A percentile compares a stretch with the other conserved stretches of the same genome.
Evolutionary conservation across 2,888 invertebrate genomes (phyloP).

Genomic region (Harmothoe impar): DNA sequence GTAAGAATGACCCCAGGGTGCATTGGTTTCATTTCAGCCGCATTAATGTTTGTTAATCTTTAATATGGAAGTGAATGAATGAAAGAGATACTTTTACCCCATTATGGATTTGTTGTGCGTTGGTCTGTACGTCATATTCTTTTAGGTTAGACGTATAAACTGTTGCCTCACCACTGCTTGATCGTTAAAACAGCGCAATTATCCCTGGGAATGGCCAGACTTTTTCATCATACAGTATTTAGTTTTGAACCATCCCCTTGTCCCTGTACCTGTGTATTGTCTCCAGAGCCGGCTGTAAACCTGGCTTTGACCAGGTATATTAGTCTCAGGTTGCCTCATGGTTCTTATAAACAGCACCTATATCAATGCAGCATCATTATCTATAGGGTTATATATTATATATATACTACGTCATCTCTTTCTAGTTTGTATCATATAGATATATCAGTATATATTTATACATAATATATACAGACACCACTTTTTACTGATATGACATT

Average conservation of each 20-base stretch:
- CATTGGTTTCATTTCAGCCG: slow-evolving; percentile 3
- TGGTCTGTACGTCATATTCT: slow-evolving; percentile 38
- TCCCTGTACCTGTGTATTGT: slow-evolving; percentile 30
- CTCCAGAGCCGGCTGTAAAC: not conserved
- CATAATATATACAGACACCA: slow-evolving; percentile 52
- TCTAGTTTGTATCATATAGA: not conserved
- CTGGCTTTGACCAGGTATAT: not conserved
- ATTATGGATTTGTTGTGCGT: slow-evolving; percentile 33
- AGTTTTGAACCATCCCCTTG: not conserved
- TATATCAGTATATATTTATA: slow-evolving; percentile 44
- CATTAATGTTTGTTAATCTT: not conserved
- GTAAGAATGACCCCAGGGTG: slow-evolving; percentile 13
- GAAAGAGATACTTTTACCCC: not conserved
- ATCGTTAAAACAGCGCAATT: slow-evolving; percentile 28
- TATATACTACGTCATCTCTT: not conserved
- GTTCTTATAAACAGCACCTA: not conserved
- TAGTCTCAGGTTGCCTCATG: not conserved
- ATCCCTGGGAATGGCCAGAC: slow-evolving; percentile 43
- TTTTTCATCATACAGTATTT: slow-evolving; percentile 14
- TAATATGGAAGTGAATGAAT: slow-evolving; percentile 5
- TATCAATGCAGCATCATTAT: not conserved
- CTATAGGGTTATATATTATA: not conserved
- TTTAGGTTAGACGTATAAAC: slow-evolving; percentile 37
- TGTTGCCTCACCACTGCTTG: slow-evolving; percentile 46
- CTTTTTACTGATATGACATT: slow-evolving; percentile 51